Evolutionary conservation across 2,888 invertebrate species (phyloP).

Genomic region (Eupeodes latifasciatus): DNA sequence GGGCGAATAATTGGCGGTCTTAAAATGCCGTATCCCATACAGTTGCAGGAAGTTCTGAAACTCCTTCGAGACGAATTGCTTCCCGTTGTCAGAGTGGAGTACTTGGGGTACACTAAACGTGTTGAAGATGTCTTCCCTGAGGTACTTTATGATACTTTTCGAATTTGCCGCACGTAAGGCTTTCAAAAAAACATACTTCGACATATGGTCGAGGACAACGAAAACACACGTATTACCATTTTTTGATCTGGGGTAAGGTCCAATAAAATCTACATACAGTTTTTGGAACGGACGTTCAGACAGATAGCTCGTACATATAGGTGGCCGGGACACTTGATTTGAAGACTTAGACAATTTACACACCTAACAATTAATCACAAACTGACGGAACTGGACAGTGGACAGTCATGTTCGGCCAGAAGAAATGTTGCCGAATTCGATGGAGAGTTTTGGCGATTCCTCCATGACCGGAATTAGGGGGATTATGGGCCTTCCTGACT

Average conservation of each 20-base stretch:
- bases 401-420: neutral
- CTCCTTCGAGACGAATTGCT: neutral
- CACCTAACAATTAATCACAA: neutral
- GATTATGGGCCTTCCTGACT: neutral
- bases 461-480: neutral
- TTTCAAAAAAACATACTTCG: neutral
- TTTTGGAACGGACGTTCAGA: neutral
- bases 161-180: neutral
- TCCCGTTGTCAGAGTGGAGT: neutral
- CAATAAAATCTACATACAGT: neutral
- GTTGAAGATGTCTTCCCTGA: neutral
- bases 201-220: neutral
- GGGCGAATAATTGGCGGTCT: neutral
- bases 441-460: neutral
- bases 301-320: neutral
- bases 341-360: neutral
- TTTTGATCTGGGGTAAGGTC: neutral
- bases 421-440: neutral
- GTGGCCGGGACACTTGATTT: neutral
- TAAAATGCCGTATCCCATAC: neutral
- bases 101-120: neutral
- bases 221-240: too few relatives aligned
- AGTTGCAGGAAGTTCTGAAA: neutral
- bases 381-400: neutral
- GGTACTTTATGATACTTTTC: neutral